A percentile compares a stretch with the other conserved stretches of the same genome.
phyloP scores from a whole-genome alignment of 2,888 invertebrate species.

The Plemyria rubiginata region DNA sequence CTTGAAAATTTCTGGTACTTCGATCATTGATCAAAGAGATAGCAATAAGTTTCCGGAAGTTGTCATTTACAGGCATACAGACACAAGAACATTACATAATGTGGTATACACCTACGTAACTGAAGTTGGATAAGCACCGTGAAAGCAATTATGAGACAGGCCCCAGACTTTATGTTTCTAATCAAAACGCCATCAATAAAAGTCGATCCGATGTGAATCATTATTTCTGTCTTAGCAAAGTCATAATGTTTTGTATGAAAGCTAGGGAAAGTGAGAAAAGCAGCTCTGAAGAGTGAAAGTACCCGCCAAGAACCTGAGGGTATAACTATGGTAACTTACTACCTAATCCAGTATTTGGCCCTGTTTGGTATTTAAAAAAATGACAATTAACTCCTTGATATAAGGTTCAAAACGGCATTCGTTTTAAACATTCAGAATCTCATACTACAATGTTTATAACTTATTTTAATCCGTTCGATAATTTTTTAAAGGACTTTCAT shows the following conservation, averaged over 20 bases:
- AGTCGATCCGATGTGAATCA: conserved; percentile 14
- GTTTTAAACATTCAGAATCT: not conserved
- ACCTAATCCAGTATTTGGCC: too few relatives aligned
- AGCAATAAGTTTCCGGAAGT: not conserved
- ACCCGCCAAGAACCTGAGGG: not conserved
- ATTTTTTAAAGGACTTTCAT: not conserved
- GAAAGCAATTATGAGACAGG: conserved; percentile 37
- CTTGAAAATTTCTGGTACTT: too few relatives aligned
- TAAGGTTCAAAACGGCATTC: not conserved
- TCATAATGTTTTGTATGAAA: conserved; percentile 26
- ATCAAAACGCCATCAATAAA: conserved; percentile 43
- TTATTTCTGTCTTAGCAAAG: conserved; percentile 20
- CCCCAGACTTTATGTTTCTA: conserved; percentile 32
- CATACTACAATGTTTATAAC: too few relatives aligned
- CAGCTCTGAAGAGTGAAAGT: not conserved
- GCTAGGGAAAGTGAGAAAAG: conserved; percentile 14
- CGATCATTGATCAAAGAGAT: too few relatives aligned
- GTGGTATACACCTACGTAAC: not conserved
- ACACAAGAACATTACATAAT: not conserved
- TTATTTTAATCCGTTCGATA: not conserved
- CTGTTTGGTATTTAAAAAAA: too few relatives aligned
- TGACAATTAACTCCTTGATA: not conserved
- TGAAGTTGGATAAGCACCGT: not conserved
- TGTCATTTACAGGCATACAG: too few relatives aligned
- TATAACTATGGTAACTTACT: too few relatives aligned